Base-by-base conservation (phyloP, 2,888 invertebrate genomes). In the Diaprepes abbreviatus region DNA sequence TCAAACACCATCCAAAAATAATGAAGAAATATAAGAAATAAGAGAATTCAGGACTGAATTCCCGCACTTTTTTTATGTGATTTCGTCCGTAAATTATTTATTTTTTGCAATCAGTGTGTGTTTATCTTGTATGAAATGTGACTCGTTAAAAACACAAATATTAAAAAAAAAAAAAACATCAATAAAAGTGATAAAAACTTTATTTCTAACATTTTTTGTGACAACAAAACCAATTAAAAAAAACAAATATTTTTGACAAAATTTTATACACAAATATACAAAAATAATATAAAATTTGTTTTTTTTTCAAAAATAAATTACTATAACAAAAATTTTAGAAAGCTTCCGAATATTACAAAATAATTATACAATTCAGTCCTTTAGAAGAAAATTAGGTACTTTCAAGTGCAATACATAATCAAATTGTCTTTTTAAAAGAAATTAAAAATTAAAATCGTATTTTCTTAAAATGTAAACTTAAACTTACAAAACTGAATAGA, bases 161-260 rank as follows among this genome's bases (percentile, higher is more conserved):
- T 35, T 10, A 43, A 7, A 21, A 14, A 4, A 60, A 10, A 48
- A 50, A 62, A 24, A 48, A 24, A 9, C 17, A 24, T 14, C 3
- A 62, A 31, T 40, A 55, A 58, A 67, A 62, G 50, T 65, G 57
- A 65, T 65, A 65, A 65, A 65, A 65, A 65, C 57, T 57, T 65
- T 65, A 54, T 54, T 65, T 57, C 35, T 50, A 38, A 24, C 31
- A 35, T 63, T 24, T 63, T 55, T 52, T 64, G 33, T 45, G 12
- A 43, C 45, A 45, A 64, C 52, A 64, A 64, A 54, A 64, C 14
- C 48, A 38, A 65, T 65, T 43, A 52, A 54, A 54, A 57, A 40
- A 57, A 65, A 65, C 55, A 65, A 57, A 10, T 55, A 10, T 48
- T 43, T 57, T 48, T 65, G 45, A 57, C 48, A 65, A 38, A 45